These are phyloP conservation scores for Saturnia pavonia DNA, from an alignment of 2,888 invertebrate species.

Conservation along the genomic window DNA sequence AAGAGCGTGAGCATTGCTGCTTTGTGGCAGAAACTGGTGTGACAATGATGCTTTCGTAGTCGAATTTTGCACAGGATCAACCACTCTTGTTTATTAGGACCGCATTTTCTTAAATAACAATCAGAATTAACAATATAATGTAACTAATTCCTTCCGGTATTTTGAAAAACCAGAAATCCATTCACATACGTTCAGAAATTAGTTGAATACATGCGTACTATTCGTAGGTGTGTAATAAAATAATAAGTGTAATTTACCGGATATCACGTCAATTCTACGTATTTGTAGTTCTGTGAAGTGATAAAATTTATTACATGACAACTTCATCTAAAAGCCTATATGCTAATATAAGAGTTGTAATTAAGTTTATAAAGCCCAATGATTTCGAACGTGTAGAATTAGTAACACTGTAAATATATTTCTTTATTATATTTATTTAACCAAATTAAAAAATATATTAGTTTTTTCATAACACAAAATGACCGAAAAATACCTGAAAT, in stretches of 20 bases:
- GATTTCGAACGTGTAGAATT: not conserved
- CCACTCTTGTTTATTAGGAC: too few species aligned
- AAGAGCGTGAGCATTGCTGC: too few species aligned
- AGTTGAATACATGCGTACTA: not conserved
- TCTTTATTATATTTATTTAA: constrained; percentile 4
- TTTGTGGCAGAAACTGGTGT: too few species aligned
- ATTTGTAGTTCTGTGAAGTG: constrained; percentile 36
- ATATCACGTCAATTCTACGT: constrained; percentile 27
- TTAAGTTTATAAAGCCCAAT: constrained; percentile 41
- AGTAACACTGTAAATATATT: constrained; percentile 23
- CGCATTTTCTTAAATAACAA: too few species aligned
- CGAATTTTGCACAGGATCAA: too few species aligned
- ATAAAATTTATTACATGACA: constrained; percentile 49
- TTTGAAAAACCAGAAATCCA: too few species aligned
- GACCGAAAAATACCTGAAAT: not conserved
- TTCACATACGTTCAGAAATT: not conserved
- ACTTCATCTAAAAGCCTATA: constrained; percentile 53
- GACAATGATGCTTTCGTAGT: too few species aligned
- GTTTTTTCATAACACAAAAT: not conserved
- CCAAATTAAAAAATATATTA: not conserved
- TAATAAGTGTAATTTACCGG: not conserved
- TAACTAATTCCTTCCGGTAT: too few species aligned
- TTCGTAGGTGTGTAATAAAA: not conserved
- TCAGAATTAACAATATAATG: too few species aligned
- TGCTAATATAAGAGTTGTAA: constrained; percentile 49